Percentiles rank a stretch among this genome's conserved stretches.
phyloP scores from a whole-genome alignment of 2,888 invertebrate species.

The Agrochola lota region DNA sequence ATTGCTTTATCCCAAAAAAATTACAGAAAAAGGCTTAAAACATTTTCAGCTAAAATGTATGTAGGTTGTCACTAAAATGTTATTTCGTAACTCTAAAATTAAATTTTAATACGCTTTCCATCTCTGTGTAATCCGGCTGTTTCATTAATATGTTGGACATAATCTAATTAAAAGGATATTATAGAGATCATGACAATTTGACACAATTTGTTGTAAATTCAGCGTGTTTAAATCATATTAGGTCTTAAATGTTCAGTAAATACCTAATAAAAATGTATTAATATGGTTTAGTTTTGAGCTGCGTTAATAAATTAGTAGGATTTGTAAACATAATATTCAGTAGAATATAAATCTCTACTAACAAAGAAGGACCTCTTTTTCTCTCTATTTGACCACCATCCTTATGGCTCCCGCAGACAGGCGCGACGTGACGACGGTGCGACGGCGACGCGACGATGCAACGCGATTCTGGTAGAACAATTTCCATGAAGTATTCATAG shows the following conservation, averaged over 20 bases:
- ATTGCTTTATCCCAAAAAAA: neutral
- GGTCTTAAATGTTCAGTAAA: slow-evolving; percentile 15
- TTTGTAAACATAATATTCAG: neutral
- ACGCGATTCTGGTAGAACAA: no score
- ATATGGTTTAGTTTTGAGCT: slow-evolving; percentile 10
- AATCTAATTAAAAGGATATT: slow-evolving; percentile 43
- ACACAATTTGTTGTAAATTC: slow-evolving; percentile 1
- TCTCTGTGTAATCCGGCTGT: slow-evolving; percentile 13
- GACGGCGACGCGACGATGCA: no score
- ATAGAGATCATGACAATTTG: slow-evolving; percentile 34
- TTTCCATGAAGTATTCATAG: no score
- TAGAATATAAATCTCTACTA: neutral
- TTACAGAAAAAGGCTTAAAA: neutral
- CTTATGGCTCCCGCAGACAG: no score
- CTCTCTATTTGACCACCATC: neutral
- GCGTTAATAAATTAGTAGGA: neutral
- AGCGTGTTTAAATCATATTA: neutral
- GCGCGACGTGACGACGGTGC: no score
- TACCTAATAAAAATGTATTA: slow-evolving; percentile 12
- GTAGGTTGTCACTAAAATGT: neutral
- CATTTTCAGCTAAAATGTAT: neutral
- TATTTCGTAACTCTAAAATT: neutral
- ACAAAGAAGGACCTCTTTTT: neutral
- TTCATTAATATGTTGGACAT: slow-evolving; percentile 38
- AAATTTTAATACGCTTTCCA: slow-evolving; percentile 10